A percentile compares a stretch with the other conserved stretches of the same genome.
These are phyloP conservation scores for Nysson spinosus DNA, from an alignment of 2,888 invertebrate species.

Conservation along the genomic window DNA sequence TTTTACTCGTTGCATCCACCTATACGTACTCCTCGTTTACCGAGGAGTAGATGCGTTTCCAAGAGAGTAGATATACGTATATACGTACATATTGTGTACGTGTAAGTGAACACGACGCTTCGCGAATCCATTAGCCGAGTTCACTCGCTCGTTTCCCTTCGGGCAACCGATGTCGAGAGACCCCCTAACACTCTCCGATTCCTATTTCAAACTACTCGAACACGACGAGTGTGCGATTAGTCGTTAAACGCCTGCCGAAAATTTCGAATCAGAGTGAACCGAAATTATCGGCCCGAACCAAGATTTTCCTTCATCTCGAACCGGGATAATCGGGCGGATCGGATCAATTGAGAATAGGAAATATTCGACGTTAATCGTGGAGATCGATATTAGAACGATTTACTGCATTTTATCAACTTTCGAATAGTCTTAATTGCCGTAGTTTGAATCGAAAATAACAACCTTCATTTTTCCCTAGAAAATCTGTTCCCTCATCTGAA, in stretches of 20 bases:
- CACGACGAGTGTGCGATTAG: slow-evolving; percentile 51
- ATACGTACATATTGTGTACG: not conserved
- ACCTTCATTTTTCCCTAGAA: too few species aligned
- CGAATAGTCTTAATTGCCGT: too few species aligned
- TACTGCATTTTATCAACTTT: too few species aligned
- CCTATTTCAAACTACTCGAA: slow-evolving; percentile 48
- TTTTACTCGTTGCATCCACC: not conserved
- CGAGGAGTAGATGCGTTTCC: not conserved
- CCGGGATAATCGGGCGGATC: too few species aligned
- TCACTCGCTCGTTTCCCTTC: slow-evolving; percentile 55
- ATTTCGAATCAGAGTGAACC: slow-evolving; percentile 27
- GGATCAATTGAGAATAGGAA: too few species aligned
- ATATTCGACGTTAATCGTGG: too few species aligned
- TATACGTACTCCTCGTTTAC: too few species aligned
- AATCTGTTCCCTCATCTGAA: too few species aligned
- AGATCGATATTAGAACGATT: too few species aligned
- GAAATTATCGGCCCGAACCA: too few species aligned
- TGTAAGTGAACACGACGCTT: slow-evolving; percentile 61
- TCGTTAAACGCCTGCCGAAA: slow-evolving; percentile 38
- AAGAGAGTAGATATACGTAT: not conserved
- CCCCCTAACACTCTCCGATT: slow-evolving; percentile 44
- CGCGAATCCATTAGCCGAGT: slow-evolving; percentile 67
- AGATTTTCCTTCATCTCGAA: not conserved
- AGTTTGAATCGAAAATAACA: too few species aligned
- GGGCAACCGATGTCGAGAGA: slow-evolving; percentile 40